A percentile compares a stretch with the other conserved stretches of the same genome.
Conservation (phyloP, 1,140 invertebrate genomes). For the Brachionus sp. region DNA sequence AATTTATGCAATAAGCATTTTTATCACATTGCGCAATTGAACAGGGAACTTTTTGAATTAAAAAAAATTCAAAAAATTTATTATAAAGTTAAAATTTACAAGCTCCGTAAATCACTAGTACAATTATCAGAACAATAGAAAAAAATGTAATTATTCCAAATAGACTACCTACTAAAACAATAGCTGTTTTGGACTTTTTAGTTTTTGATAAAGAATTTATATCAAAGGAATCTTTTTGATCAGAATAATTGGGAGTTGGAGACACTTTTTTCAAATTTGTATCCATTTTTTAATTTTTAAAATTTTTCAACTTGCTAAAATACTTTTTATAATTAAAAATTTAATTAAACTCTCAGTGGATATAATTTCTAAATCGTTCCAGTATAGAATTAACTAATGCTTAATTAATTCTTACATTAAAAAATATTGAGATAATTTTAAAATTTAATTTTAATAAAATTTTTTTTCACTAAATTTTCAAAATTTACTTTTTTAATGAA, state of each 20-base stretch:
- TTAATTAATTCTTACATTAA: too few species aligned
- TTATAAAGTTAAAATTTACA: slow-evolving; percentile 6
- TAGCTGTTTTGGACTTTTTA: not conserved
- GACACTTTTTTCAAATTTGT: not conserved
- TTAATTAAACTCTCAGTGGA: not conserved
- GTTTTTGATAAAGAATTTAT: not conserved
- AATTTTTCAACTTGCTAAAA: not conserved
- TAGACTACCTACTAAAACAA: not conserved
- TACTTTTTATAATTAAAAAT: not conserved
- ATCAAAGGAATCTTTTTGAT: not conserved
- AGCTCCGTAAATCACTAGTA: slow-evolving; percentile 7
- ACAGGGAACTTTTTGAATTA: slow-evolving; percentile 14
- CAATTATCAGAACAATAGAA: not conserved
- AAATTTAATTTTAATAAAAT: too few species aligned
- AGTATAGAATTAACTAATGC: too few species aligned
- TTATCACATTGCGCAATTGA: not conserved
- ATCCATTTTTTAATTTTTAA: slow-evolving; percentile 12
- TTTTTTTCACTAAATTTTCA: too few species aligned
- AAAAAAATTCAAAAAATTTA: not conserved
- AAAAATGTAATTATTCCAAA: not conserved
- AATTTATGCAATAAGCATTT: not conserved
- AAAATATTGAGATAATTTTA: not conserved
- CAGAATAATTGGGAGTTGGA: not conserved
- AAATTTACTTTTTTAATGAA: too few species aligned
- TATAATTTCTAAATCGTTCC: not conserved